Evolutionary conservation across 2,888 invertebrate species (phyloP).

Genomic region (Drosophila cognata): DNA sequence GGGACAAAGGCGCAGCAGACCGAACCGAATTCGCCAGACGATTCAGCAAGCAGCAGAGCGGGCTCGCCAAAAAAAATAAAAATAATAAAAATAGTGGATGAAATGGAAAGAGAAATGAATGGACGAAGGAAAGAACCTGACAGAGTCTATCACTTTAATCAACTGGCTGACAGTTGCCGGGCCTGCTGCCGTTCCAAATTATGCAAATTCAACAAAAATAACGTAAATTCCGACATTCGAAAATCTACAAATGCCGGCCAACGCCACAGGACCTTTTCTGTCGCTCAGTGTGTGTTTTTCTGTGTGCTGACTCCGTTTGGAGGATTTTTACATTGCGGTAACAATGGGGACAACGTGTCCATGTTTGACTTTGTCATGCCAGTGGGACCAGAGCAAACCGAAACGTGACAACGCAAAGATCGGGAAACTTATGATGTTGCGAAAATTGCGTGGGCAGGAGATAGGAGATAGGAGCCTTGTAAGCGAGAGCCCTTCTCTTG

Average conservation of each 20-base stretch:
- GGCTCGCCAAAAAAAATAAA: slow-evolving; percentile 10
- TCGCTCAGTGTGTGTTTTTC: slow-evolving; percentile 9
- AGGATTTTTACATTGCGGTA: slow-evolving; percentile 47
- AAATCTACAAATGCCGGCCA: slow-evolving; percentile 61
- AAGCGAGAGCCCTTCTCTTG: slow-evolving; percentile 5
- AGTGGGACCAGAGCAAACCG: slow-evolving; percentile 19
- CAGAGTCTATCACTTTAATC: slow-evolving; percentile 77
- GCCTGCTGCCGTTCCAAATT: slow-evolving; percentile 50
- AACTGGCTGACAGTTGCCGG: slow-evolving; percentile 56
- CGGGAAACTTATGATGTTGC: slow-evolving; percentile 60
- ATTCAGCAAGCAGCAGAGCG: slow-evolving; percentile 39
- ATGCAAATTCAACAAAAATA: slow-evolving; percentile 78
- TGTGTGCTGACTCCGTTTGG: slow-evolving; percentile 25
- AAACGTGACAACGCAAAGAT: slow-evolving; percentile 74
- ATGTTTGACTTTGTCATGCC: slow-evolving; percentile 68
- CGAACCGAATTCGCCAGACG: slow-evolving; percentile 61
- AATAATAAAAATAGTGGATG: background rate
- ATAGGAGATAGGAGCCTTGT: background rate
- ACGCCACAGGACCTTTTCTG: slow-evolving; percentile 7
- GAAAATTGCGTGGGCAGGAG: slow-evolving; percentile 6
- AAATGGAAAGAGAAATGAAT: slow-evolving; percentile 5
- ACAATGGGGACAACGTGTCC: slow-evolving; percentile 58
- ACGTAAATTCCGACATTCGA: slow-evolving; percentile 68
- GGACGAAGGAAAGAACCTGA: slow-evolving; percentile 29
- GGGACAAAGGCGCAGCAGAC: slow-evolving; percentile 69